Percentiles rank a stretch among this genome's conserved stretches.
phyloP scores from a whole-genome alignment of 2,888 invertebrate species.

The Microdon myrmicae region DNA sequence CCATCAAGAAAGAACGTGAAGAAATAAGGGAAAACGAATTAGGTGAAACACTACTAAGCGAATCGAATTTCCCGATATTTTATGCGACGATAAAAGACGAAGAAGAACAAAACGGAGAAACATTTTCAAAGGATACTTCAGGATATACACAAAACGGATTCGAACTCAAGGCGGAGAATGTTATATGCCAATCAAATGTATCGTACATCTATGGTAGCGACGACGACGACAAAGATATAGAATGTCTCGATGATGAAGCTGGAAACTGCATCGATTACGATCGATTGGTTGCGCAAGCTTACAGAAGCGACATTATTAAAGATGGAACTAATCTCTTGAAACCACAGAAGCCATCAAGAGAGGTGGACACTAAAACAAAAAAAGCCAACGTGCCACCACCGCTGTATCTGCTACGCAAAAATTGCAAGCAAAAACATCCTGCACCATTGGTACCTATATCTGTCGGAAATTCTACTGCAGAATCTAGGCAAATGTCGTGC shows the following conservation, averaged over 20 bases:
- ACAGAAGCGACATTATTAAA: slow-evolving; percentile 5
- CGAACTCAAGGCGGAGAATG: slow-evolving; percentile 22
- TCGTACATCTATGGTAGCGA: slow-evolving; percentile 26
- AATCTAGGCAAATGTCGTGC: slow-evolving; percentile 4
- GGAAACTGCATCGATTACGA: slow-evolving; percentile 40
- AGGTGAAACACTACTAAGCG: slow-evolving; percentile 1
- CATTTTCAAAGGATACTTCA: background rate
- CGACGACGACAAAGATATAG: slow-evolving; percentile 8
- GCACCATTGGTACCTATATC: slow-evolving; percentile 15
- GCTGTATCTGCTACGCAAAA: background rate
- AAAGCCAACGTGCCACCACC: background rate
- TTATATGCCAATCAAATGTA: slow-evolving; percentile 43
- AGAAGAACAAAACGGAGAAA: background rate
- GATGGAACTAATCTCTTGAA: no score
- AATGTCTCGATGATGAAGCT: slow-evolving; percentile 13
- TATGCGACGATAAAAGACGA: slow-evolving; percentile 23
- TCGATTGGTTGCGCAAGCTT: slow-evolving; percentile 28
- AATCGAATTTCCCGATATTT: slow-evolving; percentile 12
- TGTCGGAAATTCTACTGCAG: slow-evolving; percentile 2
- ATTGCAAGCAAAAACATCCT: slow-evolving; percentile 2
- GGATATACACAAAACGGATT: background rate
- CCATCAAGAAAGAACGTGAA: no score
- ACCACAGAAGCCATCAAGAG: background rate
- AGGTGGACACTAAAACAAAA: background rate
- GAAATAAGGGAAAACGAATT: background rate